phyloP scores from a whole-genome alignment of 2,797 vertebrate genomes.

The Muraenolepis orangiensis region DNA sequence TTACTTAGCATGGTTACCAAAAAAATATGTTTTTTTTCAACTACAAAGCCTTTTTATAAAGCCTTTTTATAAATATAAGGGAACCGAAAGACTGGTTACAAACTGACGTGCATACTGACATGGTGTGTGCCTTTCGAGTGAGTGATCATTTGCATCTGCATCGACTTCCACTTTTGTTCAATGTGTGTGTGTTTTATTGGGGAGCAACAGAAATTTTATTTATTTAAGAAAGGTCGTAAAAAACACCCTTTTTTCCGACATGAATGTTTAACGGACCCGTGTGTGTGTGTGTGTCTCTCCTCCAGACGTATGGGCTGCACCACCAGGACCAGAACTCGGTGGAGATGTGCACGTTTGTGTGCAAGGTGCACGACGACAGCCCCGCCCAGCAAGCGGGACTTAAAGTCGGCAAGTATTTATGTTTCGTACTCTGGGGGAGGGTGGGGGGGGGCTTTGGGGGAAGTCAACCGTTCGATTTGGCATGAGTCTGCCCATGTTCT shows the following conservation, averaged over 20 bases:
- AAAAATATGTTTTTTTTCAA: background rate
- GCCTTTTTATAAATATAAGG: background rate
- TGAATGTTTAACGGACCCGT: background rate
- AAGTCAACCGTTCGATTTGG: background rate
- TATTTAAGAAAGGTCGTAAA: too few species aligned
- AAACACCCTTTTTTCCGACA: background rate
- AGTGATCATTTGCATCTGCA: background rate
- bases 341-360: constrained; percentile 97
- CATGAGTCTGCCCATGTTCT: background rate
- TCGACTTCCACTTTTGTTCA: constrained; percentile 26
- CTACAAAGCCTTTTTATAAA: background rate
- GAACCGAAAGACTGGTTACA: constrained; percentile 14
- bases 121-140: too few species aligned
- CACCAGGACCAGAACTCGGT: constrained; percentile 88
- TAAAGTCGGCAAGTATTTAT: constrained; percentile 79
- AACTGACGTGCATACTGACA: too few species aligned
- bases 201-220: too few species aligned
- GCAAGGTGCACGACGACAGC: constrained; percentile 85
- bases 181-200: constrained; percentile 1
- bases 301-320: constrained; percentile 92
- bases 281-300: constrained; percentile 24
- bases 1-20: background rate
- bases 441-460: too few species aligned
- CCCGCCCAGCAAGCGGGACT: constrained; percentile 87
- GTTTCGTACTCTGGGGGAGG: background rate